These are phyloP conservation scores for Caenorhabditis sp. DNA, from an alignment of 2,888 invertebrate species.

Conservation along the genomic window DNA sequence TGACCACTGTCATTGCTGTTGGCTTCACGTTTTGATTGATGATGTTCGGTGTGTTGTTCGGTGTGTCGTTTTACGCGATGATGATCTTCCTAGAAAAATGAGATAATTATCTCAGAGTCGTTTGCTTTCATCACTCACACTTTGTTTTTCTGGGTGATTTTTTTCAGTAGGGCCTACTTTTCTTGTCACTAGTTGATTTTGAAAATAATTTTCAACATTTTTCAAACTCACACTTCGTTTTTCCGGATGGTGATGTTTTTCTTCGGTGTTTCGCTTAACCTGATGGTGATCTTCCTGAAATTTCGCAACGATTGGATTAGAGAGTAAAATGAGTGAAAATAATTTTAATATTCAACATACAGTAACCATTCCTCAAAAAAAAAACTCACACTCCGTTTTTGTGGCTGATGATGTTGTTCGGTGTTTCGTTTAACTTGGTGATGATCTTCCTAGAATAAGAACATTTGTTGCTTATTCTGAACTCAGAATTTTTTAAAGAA, in stretches of 20 bases:
- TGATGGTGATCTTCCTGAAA: too few relatives aligned
- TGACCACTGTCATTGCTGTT: background rate
- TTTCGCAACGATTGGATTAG: too few relatives aligned
- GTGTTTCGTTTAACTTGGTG: slow-evolving; percentile 22
- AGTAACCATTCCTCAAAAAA: too few relatives aligned
- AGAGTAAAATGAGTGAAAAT: too few relatives aligned
- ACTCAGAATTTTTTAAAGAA: background rate
- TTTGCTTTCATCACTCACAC: background rate
- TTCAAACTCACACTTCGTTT: too few relatives aligned
- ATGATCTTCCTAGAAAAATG: background rate
- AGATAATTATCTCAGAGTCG: background rate
- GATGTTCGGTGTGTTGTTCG: background rate
- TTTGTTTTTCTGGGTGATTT: background rate
- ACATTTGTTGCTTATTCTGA: slow-evolving; percentile 7
- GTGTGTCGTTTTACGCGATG: background rate
- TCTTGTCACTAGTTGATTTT: too few relatives aligned
- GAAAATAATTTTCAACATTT: too few relatives aligned
- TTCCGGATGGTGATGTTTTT: too few relatives aligned
- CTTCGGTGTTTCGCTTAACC: too few relatives aligned
- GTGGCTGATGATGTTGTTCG: background rate
- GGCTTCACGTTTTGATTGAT: background rate
- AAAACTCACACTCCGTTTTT: background rate
- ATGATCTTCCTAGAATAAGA: slow-evolving; percentile 9
- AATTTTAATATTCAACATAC: too few relatives aligned
- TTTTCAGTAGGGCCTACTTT: too few relatives aligned